Base-by-base conservation (phyloP, 1,140 invertebrate species). In the Diabrotica virgifera region DNA sequence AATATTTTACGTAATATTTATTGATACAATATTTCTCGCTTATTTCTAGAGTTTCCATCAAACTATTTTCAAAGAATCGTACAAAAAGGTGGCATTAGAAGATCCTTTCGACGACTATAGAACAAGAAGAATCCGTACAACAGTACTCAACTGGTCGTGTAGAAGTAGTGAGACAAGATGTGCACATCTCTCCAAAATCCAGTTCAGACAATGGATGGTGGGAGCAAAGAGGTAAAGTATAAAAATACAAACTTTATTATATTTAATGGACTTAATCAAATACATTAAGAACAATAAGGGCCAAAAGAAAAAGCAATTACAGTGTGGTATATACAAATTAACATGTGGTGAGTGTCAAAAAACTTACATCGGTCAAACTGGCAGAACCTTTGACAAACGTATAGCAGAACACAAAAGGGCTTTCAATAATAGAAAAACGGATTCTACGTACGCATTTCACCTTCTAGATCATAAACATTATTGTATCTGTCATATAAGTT, bases 91-190 rank as follows among this genome's bases (percentile, higher is more conserved):
- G 8, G 65, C 72, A 24, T 74, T 74, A 51, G 60, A 60, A 36
- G 70, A 75, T 40, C 65, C 59, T 8, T 13, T 71, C 4, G 82
- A 86, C 14, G 70, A 70, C 0, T 81, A 84, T 58, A 14, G 81
- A 5, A 72, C 78, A n/a, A 71, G 81, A 13, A 77, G 83, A 40
- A 82, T 81, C 57, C 78, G 83, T 35, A 77, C 81, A 38, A 59
- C 81, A 13, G 80, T 86, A 50, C 71, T 84, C 5, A 73, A 71
- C 6, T 81, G 81, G 67, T 79, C 81, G 0, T 87, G 85, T 63
- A 80, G 79, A 58, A 80, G 80, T 53, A 72, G 77, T n/a, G 78
- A 82, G 36, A 63, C 76, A 57, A 69, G 79, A 12, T 87, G 85
- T 66, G 74, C 82, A 4, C 69, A 77, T 13, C 66, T 68, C 36